Evolutionary conservation across 2,113 vertebrate genomes (phyloP), one percentile per base, ranked within the genome.

Genomic region (Mobula hypostoma): DNA sequence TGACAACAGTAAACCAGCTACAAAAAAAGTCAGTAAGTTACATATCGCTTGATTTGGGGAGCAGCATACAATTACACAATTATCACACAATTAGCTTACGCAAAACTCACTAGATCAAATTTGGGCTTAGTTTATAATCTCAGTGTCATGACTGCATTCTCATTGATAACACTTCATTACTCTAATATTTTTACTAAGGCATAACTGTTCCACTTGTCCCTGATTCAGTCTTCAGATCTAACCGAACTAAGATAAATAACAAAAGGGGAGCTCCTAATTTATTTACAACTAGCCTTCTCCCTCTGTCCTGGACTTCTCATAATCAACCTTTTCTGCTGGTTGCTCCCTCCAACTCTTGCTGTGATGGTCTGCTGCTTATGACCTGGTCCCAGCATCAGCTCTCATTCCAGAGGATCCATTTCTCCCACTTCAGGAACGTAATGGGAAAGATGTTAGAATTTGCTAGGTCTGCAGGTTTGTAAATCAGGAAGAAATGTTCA

Each of bases 401-500:
- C 58, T 32, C 85, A 88, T 88, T 88, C 58, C 58, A 32, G 58
- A 63, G 5, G 12, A 14, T 90, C 29, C 85, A 90, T 66, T 68
- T n/a, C 61, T 68, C 5, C 61, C n/a, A 66, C 68, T 24, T 74
- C 48, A 48, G 1, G 48, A 48, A 17, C 21, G 14, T 17, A 36
- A 9, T 21, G 29, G 32, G 40, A 24, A 93, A 74, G 7, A 74
- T 93, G 40, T 12, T 76, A 48, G 91, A 4, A 93, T 74, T 32
- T 66, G 66, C 15, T 56, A 76, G 72, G 21, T 93, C 36, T 56
- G 21, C 32, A 76, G n/a, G 7, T 19, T 91, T 32, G 29, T n/a
- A 91, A 74, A 70, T 17, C 68, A 92, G 66, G 8, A 72, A 70
- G 90, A 92, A 70, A 92, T 27, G 6, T 92, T 92, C 19, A 92